Evolutionary conservation across 1,140 invertebrate species (phyloP).

Genomic region (Bombus sibiricus): DNA sequence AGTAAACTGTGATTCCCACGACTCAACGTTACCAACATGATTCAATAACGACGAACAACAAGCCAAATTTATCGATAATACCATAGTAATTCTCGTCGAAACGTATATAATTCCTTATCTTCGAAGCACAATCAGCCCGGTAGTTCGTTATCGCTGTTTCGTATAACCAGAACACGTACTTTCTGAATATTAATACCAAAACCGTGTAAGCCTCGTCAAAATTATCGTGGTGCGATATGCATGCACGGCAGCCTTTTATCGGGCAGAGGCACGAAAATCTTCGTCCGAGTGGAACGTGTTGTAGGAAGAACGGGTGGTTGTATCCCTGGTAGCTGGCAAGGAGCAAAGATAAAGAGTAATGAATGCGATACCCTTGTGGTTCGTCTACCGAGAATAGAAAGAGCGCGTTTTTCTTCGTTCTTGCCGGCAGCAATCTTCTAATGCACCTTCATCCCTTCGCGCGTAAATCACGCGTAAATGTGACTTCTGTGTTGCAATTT

Average conservation of each 20-base stretch:
- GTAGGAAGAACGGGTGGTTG: constrained; percentile 61
- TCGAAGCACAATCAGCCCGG: background rate
- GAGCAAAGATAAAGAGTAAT: constrained; percentile 76
- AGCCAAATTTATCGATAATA: background rate
- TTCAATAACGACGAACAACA: background rate
- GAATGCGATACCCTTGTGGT: constrained; percentile 73
- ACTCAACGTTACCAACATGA: background rate
- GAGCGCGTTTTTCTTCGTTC: constrained; percentile 29
- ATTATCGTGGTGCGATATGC: constrained; percentile 31
- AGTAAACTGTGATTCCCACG: background rate
- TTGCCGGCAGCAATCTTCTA: constrained; percentile 2
- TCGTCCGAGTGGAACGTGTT: constrained; percentile 57
- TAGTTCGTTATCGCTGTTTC: background rate
- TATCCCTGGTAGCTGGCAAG: constrained; percentile 71
- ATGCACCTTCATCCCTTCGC: background rate
- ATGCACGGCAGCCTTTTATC: background rate
- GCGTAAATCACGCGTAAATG: background rate
- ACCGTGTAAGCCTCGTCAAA: constrained; percentile 33
- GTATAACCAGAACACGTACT: constrained; percentile 15
- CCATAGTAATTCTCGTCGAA: background rate
- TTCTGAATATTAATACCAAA: constrained; percentile 44
- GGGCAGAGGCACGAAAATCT: constrained; percentile 33
- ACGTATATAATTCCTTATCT: background rate
- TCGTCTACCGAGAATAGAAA: constrained; percentile 34
- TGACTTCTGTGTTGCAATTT: constrained; percentile 16